Evolutionary conservation across 2,888 invertebrate species (phyloP), one percentile per base, ranked within the genome.

Genomic region (Athalia rosae): DNA sequence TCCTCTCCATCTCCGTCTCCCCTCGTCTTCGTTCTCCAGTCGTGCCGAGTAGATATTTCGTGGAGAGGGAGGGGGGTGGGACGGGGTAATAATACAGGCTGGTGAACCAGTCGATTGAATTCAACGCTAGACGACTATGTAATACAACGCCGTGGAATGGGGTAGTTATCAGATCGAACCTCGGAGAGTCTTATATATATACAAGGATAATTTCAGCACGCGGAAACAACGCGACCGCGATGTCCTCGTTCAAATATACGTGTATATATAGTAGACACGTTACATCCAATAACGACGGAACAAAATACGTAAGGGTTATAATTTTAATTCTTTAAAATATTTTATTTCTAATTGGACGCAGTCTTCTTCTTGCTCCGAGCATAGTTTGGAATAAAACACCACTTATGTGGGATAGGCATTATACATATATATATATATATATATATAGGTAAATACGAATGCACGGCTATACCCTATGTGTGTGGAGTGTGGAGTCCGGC

Each of bases 1-100:
- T 89, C 89, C 89, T 88, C 84, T 88, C 82, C 82, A 89, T 89
- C 89, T 88, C 74, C 78, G 82, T 79, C 82, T 71, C 50, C 41
- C 5, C 11, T 53, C 53, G 61, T 28, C 13, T 5, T 7, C 15
- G 13, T 8, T n/a, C 11, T 9, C n/a, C 61, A 13, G 53, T 3
- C 4, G 50, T n/a, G 47, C 47, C n/a, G 47, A 11, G 61, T 47
- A 47, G 59, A 74, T 74, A 59, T 61, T 74, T 28, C 28, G 28
- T 28, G 2, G 28, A 28, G n/a, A n/a, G n/a, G n/a, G n/a, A n/a
- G n/a, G n/a, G n/a, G 28, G 28, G 28, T n/a, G 28, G 28, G 28
- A 28, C 71, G 28, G 62, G 15, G 62, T 62, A 74, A 74, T 74
- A 74, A 74, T 62, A 61, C 74, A 62, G 74, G 74, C 74, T 48